Percentiles rank a stretch among this genome's conserved stretches.
Evolutionary conservation across 2,797 vertebrate species (phyloP).

Genomic region (Pelobates cultripes): DNA sequence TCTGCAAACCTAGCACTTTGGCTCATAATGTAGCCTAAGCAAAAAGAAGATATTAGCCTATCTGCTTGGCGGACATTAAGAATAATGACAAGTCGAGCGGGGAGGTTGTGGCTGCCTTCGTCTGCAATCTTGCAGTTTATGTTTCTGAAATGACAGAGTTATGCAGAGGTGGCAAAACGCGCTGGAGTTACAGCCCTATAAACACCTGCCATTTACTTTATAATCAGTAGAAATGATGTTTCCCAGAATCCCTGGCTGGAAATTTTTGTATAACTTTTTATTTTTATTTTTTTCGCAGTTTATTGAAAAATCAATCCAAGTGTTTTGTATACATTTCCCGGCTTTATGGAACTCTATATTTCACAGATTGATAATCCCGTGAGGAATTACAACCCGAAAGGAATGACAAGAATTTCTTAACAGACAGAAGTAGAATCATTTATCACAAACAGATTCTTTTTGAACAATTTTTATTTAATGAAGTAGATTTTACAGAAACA

Average conservation of each 20-base stretch:
- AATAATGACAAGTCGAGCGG: conserved; percentile 2
- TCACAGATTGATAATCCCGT: background rate
- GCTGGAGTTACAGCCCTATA: background rate
- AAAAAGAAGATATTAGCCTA: conserved; percentile 3
- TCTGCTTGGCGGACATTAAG: background rate
- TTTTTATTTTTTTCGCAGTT: background rate
- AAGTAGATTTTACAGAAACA: too few species aligned
- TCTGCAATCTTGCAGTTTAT: conserved; percentile 13
- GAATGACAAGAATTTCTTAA: background rate
- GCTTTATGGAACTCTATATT: background rate
- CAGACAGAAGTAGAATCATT: too few species aligned
- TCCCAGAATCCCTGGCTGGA: background rate
- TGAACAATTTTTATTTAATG: too few species aligned
- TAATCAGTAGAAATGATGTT: background rate
- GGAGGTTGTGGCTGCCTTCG: background rate
- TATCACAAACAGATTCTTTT: too few species aligned
- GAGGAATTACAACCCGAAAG: background rate
- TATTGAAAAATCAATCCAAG: background rate
- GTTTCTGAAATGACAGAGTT: conserved; percentile 10
- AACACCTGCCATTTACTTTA: conserved; percentile 29
- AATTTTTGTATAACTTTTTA: background rate
- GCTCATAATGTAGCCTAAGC: background rate
- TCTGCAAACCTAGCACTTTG: background rate
- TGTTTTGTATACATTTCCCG: background rate
- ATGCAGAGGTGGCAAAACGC: background rate